A percentile compares a stretch with the other conserved stretches of the same genome.
phyloP scores from a whole-genome alignment of 2,113 vertebrate genomes.

The Austrofundulus limnaeus region DNA sequence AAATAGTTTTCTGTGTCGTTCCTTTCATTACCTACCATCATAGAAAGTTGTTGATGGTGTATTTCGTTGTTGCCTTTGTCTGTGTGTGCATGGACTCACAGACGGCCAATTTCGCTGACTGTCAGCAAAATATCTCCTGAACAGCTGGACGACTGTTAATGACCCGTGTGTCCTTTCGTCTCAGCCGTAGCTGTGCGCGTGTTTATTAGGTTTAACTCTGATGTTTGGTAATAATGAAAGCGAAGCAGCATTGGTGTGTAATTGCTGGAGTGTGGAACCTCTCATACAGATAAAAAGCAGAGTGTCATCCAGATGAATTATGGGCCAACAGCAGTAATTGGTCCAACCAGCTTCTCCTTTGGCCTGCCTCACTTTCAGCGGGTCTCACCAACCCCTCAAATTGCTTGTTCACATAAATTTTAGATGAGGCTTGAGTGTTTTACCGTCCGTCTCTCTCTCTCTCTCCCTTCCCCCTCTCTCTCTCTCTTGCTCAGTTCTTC shows the following conservation, averaged over 20 bases:
- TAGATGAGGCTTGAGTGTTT: constrained; percentile 57
- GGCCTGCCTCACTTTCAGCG: constrained; percentile 50
- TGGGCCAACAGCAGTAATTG: constrained; percentile 33
- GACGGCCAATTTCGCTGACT: too few species aligned
- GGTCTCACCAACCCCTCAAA: constrained; percentile 44
- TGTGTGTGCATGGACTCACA: too few species aligned
- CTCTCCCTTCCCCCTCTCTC: constrained; percentile 5
- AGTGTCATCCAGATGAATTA: constrained; percentile 37
- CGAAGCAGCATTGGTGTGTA: neutral
- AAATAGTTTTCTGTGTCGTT: too few species aligned
- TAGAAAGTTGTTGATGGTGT: too few species aligned
- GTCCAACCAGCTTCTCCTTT: constrained; percentile 31
- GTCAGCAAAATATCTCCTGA: too few species aligned
- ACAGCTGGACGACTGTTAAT: too few species aligned
- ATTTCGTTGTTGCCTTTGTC: too few species aligned
- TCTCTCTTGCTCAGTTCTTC: constrained; percentile 81
- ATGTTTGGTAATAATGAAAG: neutral
- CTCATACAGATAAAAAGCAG: constrained; percentile 30
- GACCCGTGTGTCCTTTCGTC: too few species aligned
- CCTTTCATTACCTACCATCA: too few species aligned
- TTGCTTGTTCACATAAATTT: constrained; percentile 58
- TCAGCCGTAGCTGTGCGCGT: neutral
- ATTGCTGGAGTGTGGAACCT: constrained; percentile 16
- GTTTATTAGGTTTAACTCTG: neutral
- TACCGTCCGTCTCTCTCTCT: constrained; percentile 11